Evolutionary conservation across 2,797 vertebrate genomes (phyloP), one percentile per base, ranked within the genome.

Genomic region (Chaunax sp.): DNA sequence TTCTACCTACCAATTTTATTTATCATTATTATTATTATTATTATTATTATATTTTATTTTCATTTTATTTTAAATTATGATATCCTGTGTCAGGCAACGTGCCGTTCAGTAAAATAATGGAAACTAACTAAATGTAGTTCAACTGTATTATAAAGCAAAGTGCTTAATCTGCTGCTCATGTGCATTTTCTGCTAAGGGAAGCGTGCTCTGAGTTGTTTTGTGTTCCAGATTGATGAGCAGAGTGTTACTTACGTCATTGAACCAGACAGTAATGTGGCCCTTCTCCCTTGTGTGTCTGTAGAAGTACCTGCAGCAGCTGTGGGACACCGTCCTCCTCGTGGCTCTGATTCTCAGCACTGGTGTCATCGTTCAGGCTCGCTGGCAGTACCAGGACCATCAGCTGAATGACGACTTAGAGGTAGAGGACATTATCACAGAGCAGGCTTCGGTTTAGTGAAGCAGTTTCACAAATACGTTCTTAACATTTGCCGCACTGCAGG

Each of bases 241-340:
- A 33, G 4, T 2, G 14, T 45, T 19, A 20, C 15, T 18, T 16
- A 6, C 15, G n/a, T 12, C 1, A 35, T 19, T 7, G 1, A 35
- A 20, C 1, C 26, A 0, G 20, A 7, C 18, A 30, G 8, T 71
- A 12, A 20, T 0, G 9, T 40, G 1, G 12, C 2, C 19, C 8
- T 35, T 8, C 28, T 41, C 26, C 41, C 23, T 2, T 64, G 9
- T 59, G 8, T 35, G 11, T 60, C 22, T 60, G 25, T 84, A 97
- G 96, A 97, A 97, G 81, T 97, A 96, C 77, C 94, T 98, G 69
- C 96, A 98, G 92, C 95, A 98, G 93, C 93, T 98, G 69, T 98
- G 97, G 97, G 96, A 98, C 55, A 95, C 96, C 1, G 96, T 98
- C 75, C 90, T 98, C 71, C 89, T 97, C 77, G 95, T 97, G 19